These are phyloP conservation scores for Limenitis camilla DNA, from an alignment of 2,888 invertebrate species.

Conservation along the genomic window DNA sequence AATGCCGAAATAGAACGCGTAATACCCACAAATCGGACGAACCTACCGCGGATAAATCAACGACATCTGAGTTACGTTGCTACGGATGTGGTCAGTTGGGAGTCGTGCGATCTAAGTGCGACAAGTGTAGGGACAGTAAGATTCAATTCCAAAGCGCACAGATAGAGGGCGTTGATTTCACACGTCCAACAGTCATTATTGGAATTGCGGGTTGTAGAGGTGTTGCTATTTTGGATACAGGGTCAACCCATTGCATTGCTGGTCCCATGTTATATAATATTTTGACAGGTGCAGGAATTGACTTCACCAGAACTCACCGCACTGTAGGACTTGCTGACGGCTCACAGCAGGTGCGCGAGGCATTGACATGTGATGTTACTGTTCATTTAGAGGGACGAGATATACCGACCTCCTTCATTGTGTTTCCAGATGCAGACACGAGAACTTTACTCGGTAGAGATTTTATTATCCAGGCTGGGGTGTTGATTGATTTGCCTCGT, in stretches of 20 bases:
- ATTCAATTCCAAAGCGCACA: not conserved
- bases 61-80: conserved; percentile 2
- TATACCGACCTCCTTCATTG: conserved; percentile 1
- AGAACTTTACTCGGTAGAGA: conserved; percentile 7
- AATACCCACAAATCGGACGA: not conserved
- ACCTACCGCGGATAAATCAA: not conserved
- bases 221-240: conserved; percentile 13
- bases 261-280: conserved; percentile 6
- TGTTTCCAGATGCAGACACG: conserved; percentile 9
- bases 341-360: not conserved
- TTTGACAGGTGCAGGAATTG: not conserved
- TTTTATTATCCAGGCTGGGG: not conserved
- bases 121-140: not conserved
- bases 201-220: not conserved
- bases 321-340: conserved; percentile 8
- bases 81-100: conserved; percentile 9
- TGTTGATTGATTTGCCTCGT: no score
- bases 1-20: not conserved
- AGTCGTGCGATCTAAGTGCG: conserved; percentile 8
- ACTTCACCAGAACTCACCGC: not conserved
- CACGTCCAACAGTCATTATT: not conserved
- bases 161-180: not conserved
- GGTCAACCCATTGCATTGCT: conserved; percentile 12
- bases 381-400: not conserved
- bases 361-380: not conserved